Evolutionary conservation across 2,797 vertebrate species (phyloP).

Genomic region (Trachops cirrhosus): DNA sequence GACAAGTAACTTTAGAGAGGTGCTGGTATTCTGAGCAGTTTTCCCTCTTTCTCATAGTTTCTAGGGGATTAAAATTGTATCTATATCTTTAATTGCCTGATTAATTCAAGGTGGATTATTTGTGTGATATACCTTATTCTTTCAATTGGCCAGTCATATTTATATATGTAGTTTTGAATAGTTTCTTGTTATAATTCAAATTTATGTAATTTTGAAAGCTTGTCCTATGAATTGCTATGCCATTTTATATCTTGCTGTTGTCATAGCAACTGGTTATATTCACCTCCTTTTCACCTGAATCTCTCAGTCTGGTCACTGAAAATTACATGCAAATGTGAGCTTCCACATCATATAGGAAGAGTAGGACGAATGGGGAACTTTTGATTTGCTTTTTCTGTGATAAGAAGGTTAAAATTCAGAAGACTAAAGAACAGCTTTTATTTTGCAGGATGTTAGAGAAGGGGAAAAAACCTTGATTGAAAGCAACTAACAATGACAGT

Average conservation of each 20-base stretch:
- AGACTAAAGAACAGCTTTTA: background rate
- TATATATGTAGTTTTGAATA: slow-evolving; percentile 26
- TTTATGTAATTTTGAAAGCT: slow-evolving; percentile 79
- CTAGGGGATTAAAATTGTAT: slow-evolving; percentile 21
- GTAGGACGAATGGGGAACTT: slow-evolving; percentile 43
- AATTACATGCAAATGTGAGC: slow-evolving; percentile 68
- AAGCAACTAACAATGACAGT: background rate
- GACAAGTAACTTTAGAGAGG: slow-evolving; percentile 17
- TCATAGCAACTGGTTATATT: slow-evolving; percentile 78
- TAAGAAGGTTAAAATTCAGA: slow-evolving; percentile 49
- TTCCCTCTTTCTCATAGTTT: background rate
- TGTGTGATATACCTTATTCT: slow-evolving; percentile 31
- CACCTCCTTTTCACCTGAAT: slow-evolving; percentile 69
- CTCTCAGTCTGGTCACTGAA: slow-evolving; percentile 58
- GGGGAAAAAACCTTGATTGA: background rate
- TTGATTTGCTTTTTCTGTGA: slow-evolving; percentile 57
- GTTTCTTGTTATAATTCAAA: slow-evolving; percentile 76
- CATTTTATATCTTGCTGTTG: slow-evolving; percentile 72
- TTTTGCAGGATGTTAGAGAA: background rate
- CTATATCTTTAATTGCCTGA: slow-evolving; percentile 48
- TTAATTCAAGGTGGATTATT: slow-evolving; percentile 57
- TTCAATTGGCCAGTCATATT: slow-evolving; percentile 56
- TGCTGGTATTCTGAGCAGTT: background rate
- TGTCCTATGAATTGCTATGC: slow-evolving; percentile 66
- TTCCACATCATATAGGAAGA: slow-evolving; percentile 42